These are phyloP conservation scores for Psettodes erumei DNA, from an alignment of 2,113 vertebrate species.

Conservation along the genomic window DNA sequence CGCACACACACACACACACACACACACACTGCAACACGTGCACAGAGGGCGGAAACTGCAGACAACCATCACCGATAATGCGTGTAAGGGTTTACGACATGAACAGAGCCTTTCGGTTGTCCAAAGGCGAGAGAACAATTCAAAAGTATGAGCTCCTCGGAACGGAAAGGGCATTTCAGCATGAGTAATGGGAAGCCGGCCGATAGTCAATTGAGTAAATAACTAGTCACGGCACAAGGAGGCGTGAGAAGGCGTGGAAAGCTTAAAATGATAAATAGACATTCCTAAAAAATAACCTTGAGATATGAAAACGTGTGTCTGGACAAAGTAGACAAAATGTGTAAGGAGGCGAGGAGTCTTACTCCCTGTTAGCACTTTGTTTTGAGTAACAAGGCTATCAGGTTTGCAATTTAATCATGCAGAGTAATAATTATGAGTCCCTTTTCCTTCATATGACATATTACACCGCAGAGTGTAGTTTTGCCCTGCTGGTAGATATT, in stretches of 20 bases:
- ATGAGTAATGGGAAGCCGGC: constrained; percentile 62
- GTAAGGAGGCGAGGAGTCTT: constrained; percentile 15
- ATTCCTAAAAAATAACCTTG: constrained; percentile 65
- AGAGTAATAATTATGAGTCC: constrained; percentile 45
- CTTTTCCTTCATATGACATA: constrained; percentile 47
- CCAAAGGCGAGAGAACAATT: constrained; percentile 35
- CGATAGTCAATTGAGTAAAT: constrained; percentile 67
- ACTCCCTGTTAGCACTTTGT: constrained; percentile 37
- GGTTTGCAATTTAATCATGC: constrained; percentile 14
- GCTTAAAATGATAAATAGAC: constrained; percentile 68
- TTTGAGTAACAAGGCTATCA: constrained; percentile 47
- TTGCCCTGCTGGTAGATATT: constrained; percentile 34
- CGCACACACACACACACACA: too few species aligned
- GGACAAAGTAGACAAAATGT: constrained; percentile 19
- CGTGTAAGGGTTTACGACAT: background rate
- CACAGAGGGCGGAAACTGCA: constrained; percentile 1
- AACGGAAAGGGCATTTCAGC: constrained; percentile 49
- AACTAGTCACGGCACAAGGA: constrained; percentile 59
- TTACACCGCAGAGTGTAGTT: constrained; percentile 34
- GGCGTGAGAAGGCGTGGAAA: constrained; percentile 53
- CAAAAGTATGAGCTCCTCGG: constrained; percentile 23
- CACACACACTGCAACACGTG: constrained; percentile 3
- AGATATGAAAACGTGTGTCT: constrained; percentile 43
- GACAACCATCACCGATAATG: constrained; percentile 23
- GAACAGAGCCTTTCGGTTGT: constrained; percentile 6